Evolutionary conservation across 2,113 vertebrate species (phyloP), one percentile per base, ranked within the genome.

Genomic region (Deroptyus accipitrinus): DNA sequence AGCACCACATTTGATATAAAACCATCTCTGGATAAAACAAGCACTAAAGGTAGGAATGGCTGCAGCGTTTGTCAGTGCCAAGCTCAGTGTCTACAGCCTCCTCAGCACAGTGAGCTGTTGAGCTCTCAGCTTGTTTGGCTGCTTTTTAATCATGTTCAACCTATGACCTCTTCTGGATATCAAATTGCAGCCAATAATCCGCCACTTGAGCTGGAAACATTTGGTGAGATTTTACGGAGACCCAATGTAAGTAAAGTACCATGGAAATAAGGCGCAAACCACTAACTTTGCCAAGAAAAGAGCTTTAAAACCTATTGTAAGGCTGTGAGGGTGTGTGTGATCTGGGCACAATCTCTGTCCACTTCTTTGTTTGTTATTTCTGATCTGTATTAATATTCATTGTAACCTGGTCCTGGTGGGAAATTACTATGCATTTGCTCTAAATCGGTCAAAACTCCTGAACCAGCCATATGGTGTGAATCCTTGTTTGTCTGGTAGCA

Each of bases 381-480:
- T 94, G 75, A 68, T 94, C 75, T 24, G 48, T 80, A 80, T 83
- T 94, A 94, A 78, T 69, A 64, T 76, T 88, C 66, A 23, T 80
- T 84, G 52, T 86, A 86, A 83, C 75, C 46, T 5, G 10, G 83
- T 63, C 91, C 61, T 20, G 4, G 85, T 61, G 94, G 93, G 95
- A 96, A 96, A 95, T 96, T 91, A 94, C 94, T 92, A 68, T 96
- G 91, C 78, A 23, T 87, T 96, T 96, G 91, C 92, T 96, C 85
- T 83, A 95, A 97, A 96, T 97, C 62, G 92, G 95, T 97, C 94
- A 96, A 84, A 96, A 95, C 78, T 79, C 44, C 90, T 88, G 94
- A 95, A 94, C 92, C 94, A 94, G 86, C 92, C 96, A 97, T 94
- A 92, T 97, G 95, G 90, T 90, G 67, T 90, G 84, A 92, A 88